Evolutionary conservation across 2,888 invertebrate species (phyloP).

Genomic region (Tetropium fuscum): DNA sequence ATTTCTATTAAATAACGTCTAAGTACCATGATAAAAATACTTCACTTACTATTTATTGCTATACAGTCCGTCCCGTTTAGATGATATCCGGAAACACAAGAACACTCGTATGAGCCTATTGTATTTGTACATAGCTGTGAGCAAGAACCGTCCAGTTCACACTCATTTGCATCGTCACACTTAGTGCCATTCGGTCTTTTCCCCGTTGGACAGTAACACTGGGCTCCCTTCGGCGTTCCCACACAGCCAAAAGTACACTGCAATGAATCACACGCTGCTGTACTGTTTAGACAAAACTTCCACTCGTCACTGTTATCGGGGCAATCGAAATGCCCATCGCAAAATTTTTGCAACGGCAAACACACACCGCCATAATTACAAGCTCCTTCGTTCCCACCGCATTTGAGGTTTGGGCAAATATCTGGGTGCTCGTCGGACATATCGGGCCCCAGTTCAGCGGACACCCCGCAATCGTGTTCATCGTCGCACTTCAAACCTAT

Average conservation of each 20-base stretch:
- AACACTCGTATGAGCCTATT: constrained; percentile 76
- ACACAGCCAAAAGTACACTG: constrained; percentile 73
- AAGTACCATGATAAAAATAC: constrained; percentile 3
- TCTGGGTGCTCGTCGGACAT: constrained; percentile 77
- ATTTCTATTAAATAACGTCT: neutral
- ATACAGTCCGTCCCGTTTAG: constrained; percentile 72
- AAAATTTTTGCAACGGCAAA: constrained; percentile 73
- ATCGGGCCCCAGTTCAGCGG: constrained; percentile 68
- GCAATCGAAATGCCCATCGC: constrained; percentile 77
- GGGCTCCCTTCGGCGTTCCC: constrained; percentile 76
- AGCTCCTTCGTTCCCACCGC: constrained; percentile 76
- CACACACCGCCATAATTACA: constrained; percentile 74
- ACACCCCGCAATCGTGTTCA: constrained; percentile 54
- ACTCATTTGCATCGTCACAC: constrained; percentile 85
- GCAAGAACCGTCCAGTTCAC: constrained; percentile 77
- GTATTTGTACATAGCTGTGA: constrained; percentile 81
- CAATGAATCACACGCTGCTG: constrained; percentile 54
- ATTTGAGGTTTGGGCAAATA: constrained; percentile 73
- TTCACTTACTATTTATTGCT: constrained; percentile 78
- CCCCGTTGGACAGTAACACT: constrained; percentile 81
- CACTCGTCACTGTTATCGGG: constrained; percentile 80
- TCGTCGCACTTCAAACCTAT: constrained; percentile 64
- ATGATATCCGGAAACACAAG: constrained; percentile 79
- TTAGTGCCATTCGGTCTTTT: constrained; percentile 72
- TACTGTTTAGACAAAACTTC: constrained; percentile 71